phyloP scores from a whole-genome alignment of 2,888 invertebrate genomes.

The Athalia circularis region DNA sequence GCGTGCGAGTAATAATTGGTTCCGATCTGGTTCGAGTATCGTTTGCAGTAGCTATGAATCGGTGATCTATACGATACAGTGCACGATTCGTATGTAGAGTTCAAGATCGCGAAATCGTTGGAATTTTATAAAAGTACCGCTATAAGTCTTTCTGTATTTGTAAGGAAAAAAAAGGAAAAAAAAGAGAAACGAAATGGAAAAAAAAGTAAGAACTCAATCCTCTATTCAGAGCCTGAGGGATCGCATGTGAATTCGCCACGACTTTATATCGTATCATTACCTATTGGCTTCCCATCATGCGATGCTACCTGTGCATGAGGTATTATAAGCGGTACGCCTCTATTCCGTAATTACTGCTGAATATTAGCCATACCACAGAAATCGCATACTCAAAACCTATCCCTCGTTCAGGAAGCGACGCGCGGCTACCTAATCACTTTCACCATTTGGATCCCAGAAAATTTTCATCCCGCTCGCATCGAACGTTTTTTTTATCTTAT shows the following conservation, averaged over 20 bases:
- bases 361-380: slow-evolving; percentile 16
- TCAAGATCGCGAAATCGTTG: too few species aligned
- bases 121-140: too few species aligned
- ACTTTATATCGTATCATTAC: slow-evolving; percentile 47
- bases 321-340: slow-evolving; percentile 24
- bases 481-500: neutral
- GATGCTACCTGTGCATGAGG: slow-evolving; percentile 13
- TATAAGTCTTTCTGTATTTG: too few species aligned
- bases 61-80: too few species aligned
- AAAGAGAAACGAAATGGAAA: neutral
- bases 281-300: slow-evolving; percentile 48
- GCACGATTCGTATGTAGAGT: too few species aligned
- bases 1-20: slow-evolving; percentile 7
- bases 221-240: slow-evolving; percentile 44
- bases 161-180: neutral
- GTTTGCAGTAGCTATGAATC: neutral
- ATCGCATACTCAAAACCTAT: slow-evolving; percentile 51
- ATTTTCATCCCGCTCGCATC: neutral
- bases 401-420: slow-evolving; percentile 6
- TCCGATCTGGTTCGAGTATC: slow-evolving; percentile 18
- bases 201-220: neutral
- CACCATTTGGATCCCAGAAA: slow-evolving; percentile 9
- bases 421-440: slow-evolving; percentile 50
- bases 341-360: slow-evolving; percentile 47
- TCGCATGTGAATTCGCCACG: slow-evolving; percentile 52